A percentile compares a stretch with the other conserved stretches of the same genome.
Evolutionary conservation across 2,888 invertebrate species (phyloP).

Genomic region (Rhagium mordax): DNA sequence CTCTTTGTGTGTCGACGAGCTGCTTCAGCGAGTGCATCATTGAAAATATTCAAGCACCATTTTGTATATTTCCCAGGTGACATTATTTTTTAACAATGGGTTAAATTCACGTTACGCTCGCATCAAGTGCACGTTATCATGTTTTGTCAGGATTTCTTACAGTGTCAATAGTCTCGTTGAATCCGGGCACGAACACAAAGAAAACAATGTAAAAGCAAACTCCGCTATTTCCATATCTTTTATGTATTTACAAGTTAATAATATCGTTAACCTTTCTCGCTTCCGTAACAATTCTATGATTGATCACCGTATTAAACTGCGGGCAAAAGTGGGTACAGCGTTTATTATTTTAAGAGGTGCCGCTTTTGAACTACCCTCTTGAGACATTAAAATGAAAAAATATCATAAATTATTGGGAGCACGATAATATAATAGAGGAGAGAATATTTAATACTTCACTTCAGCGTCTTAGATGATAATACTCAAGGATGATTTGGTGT

Average conservation of each 20-base stretch:
- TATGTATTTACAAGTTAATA: constrained; percentile 54
- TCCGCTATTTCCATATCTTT: constrained; percentile 52
- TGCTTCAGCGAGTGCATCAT: neutral
- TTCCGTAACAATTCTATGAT: constrained; percentile 37
- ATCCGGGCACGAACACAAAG: constrained; percentile 44
- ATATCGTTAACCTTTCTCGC: constrained; percentile 46
- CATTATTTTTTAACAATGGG: constrained; percentile 25
- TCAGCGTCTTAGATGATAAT: neutral
- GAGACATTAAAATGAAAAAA: neutral
- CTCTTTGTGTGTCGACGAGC: neutral
- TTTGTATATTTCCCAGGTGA: constrained; percentile 11
- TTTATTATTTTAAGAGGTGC: neutral
- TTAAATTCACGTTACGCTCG: constrained; percentile 12
- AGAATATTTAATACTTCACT: neutral
- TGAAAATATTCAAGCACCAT: neutral
- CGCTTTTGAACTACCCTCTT: neutral
- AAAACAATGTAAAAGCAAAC: constrained; percentile 44
- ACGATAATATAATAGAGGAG: neutral
- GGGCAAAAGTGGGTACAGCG: constrained; percentile 2
- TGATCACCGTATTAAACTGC: constrained; percentile 43
- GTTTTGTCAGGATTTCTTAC: constrained; percentile 39
- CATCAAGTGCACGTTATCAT: constrained; percentile 21
- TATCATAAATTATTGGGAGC: neutral
- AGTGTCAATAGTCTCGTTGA: constrained; percentile 49
- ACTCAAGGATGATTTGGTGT: neutral